Base-by-base conservation (phyloP, 2,797 vertebrate genomes). In the Falco biarmicus region DNA sequence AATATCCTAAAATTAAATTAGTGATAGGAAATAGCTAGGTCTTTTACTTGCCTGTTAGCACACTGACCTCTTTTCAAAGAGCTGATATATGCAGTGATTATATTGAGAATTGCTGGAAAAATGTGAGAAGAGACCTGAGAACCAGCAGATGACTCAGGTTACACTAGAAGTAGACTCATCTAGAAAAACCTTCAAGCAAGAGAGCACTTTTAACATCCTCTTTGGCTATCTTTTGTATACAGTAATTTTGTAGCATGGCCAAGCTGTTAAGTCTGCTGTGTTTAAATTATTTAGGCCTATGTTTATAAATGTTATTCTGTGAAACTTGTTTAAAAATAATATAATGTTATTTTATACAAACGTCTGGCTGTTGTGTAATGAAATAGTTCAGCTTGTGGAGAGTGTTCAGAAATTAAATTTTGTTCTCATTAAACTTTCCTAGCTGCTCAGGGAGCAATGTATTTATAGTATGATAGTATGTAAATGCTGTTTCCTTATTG, bases 301-400 rank as follows among this genome's bases (percentile, higher is more conserved):
- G 94, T 98, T 98, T 96, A 84, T 95, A 96, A 96, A 95, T 95
- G 96, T 97, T 97, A 95, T 92, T 98, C 96, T 98, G 97, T 98
- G 97, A 97, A 96, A 97, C 81, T 84, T 97, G 96, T 98, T 97
- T 79, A 94, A 98, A 97, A 97, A 96, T 95, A 98, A 98, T 97
- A 98, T 66, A 98, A 98, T 50, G 15, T 94, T 98, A 96, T 98
- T 98, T 98, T 98, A 96, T 98, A 98, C 71, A 95, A 94, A 90
- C 0, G 9, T 90, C 53, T 93, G 89, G 51, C 77, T 95, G 61
- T 94, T 66, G 85, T 90, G 89, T 88, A 78, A 82, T 77, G 29
- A 81, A 69, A 73, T 56, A 88, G 86, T 80, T 89, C 17, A 25
- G 84, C 81, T 94, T 93, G 54, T 54, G 26, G 65, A 90, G 22